Percentiles rank a stretch among this genome's conserved stretches.
Conservation (phyloP, 2,888 invertebrate genomes). For the Alloplasta piceator region DNA sequence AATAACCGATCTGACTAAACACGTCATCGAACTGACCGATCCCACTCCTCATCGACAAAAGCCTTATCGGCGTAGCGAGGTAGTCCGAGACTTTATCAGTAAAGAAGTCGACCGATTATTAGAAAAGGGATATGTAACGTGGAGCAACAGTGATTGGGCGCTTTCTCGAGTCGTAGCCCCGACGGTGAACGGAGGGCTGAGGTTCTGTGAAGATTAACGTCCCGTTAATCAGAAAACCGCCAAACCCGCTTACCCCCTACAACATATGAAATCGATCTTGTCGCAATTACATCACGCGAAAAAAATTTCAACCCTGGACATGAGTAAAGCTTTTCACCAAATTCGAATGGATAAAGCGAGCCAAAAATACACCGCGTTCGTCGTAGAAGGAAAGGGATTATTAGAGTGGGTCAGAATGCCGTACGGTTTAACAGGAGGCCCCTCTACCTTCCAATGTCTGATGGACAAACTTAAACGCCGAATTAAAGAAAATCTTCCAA, state of each 20-base stretch:
- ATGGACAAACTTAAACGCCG: constrained; percentile 54
- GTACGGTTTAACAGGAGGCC: constrained; percentile 58
- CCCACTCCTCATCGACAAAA: constrained; percentile 50
- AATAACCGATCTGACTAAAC: constrained; percentile 51
- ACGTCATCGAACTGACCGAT: constrained; percentile 57
- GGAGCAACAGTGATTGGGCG: constrained; percentile 57
- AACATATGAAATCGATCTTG: constrained; percentile 56
- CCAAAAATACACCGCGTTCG: constrained; percentile 44
- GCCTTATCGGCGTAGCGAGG: constrained; percentile 50
- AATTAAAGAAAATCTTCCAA: constrained; percentile 25
- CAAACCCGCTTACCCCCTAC: constrained; percentile 57
- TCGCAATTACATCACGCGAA: constrained; percentile 54
- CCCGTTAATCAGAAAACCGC: constrained; percentile 50
- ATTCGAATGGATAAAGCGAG: constrained; percentile 50
- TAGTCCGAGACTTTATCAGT: constrained; percentile 20
- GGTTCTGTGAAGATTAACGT: constrained; percentile 53
- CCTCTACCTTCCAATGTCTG: constrained; percentile 54
- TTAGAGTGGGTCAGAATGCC: constrained; percentile 60
- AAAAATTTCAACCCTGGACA: constrained; percentile 48
- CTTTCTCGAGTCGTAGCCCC: constrained; percentile 54
- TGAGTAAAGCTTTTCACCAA: constrained; percentile 57
- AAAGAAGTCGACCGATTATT: constrained; percentile 41
- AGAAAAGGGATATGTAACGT: constrained; percentile 39
- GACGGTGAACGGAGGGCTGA: constrained; percentile 25
- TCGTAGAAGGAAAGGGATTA: constrained; percentile 50